Conservation (phyloP, 92 coral and sea anemone genomes). For the Bergia puertoricense region DNA sequence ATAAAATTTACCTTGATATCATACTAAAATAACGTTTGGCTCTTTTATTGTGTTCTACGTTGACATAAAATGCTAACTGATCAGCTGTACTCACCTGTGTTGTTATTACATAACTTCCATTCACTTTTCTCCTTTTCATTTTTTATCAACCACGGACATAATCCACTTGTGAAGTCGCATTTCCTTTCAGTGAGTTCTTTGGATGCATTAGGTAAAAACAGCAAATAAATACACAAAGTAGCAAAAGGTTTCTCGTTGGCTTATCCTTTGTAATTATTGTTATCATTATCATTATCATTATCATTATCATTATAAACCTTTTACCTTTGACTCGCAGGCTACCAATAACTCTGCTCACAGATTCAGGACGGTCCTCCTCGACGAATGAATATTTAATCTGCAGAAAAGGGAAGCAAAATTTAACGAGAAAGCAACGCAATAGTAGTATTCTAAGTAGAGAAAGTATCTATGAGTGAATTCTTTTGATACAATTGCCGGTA, state of each 20-base stretch:
- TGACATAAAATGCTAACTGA: not conserved
- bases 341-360: not conserved
- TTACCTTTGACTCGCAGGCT: constrained; percentile 22
- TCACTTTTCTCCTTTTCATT: not conserved
- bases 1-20: no score
- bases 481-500: no score
- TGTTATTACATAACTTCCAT: not conserved
- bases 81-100: not conserved
- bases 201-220: no score
- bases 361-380: constrained; percentile 4
- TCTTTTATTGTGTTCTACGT: no score
- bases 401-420: not conserved
- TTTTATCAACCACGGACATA: constrained; percentile 11
- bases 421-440: not conserved
- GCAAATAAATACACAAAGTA: no score
- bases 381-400: constrained; percentile 25
- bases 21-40: no score
- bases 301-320: no score
- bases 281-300: no score
- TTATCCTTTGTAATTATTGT: no score
- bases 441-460: no score
- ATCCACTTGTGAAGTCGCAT: constrained; percentile 19
- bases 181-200: constrained; percentile 14
- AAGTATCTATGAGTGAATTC: no score
- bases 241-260: no score